Conservation (phyloP, 2,888 invertebrate species). For the Drosophila leonis region DNA sequence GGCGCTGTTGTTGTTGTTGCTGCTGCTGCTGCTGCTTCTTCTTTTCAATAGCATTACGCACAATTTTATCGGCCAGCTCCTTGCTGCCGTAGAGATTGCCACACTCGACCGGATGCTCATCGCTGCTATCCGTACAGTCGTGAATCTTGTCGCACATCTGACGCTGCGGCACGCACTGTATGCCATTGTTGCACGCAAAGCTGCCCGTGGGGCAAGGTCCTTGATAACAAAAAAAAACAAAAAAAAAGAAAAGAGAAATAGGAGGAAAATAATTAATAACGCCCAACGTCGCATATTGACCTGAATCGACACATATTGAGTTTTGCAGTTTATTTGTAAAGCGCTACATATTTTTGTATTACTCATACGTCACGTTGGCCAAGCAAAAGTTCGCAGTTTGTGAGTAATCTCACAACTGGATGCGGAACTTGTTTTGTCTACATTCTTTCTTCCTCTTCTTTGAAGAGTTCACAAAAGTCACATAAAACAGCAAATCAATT, state of each 20-base stretch:
- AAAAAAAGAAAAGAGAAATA: constrained; percentile 21
- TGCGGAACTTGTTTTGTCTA: constrained; percentile 38
- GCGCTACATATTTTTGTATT: constrained; percentile 14
- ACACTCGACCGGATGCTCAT: constrained; percentile 86
- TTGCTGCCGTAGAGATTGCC: constrained; percentile 85
- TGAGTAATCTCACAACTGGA: constrained; percentile 36
- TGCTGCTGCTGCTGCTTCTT: constrained; percentile 50
- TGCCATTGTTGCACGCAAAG: constrained; percentile 86
- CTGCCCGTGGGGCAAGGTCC: constrained; percentile 87
- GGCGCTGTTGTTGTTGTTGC: constrained; percentile 28
- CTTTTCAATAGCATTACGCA: constrained; percentile 81
- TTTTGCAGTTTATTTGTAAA: constrained; percentile 32
- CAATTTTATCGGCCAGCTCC: constrained; percentile 82
- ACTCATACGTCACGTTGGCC: constrained; percentile 37
- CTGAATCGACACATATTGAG: constrained; percentile 38
- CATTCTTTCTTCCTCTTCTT: neutral
- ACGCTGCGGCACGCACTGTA: constrained; percentile 87
- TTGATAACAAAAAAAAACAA: constrained; percentile 49
- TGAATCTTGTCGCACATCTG: constrained; percentile 86
- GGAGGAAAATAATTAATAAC: constrained; percentile 43
- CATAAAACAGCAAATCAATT: constrained; percentile 59
- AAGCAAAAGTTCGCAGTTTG: constrained; percentile 1
- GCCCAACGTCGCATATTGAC: constrained; percentile 28
- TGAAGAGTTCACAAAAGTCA: constrained; percentile 33
- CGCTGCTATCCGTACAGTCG: constrained; percentile 86